phyloP scores from a whole-genome alignment of 2,888 invertebrate species.

The Xanthorhoe spadicearia region DNA sequence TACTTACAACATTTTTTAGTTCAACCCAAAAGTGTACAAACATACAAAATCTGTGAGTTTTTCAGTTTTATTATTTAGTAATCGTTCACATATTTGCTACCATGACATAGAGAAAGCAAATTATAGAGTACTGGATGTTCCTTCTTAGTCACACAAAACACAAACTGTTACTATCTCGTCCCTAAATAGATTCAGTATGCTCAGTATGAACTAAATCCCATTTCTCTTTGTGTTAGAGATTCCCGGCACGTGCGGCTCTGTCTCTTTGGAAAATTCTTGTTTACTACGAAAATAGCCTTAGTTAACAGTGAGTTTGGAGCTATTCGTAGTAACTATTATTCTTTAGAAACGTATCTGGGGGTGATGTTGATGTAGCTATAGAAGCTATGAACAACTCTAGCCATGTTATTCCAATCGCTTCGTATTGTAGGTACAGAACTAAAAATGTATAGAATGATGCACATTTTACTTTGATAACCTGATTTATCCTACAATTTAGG shows the following conservation, averaged over 20 bases:
- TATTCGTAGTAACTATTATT: slow-evolving; percentile 26
- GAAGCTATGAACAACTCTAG: not conserved
- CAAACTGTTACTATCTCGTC: slow-evolving; percentile 2
- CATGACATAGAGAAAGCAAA: not conserved
- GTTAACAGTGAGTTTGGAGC: slow-evolving; percentile 28
- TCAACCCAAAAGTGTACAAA: too few species aligned
- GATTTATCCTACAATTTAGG: too few species aligned
- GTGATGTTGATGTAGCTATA: not conserved
- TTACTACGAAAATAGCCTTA: slow-evolving; percentile 41
- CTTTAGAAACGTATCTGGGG: not conserved
- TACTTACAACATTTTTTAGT: too few species aligned
- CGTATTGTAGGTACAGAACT: too few species aligned
- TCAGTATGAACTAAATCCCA: slow-evolving; percentile 2
- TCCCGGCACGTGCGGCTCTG: slow-evolving; percentile 34
- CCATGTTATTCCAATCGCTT: not conserved
- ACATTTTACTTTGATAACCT: too few species aligned
- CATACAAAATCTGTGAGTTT: too few species aligned
- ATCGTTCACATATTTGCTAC: too few species aligned
- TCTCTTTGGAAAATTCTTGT: slow-evolving; percentile 41
- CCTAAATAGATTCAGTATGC: not conserved
- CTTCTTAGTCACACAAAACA: too few species aligned
- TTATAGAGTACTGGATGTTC: too few species aligned
- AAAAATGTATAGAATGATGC: too few species aligned
- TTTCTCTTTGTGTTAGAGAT: slow-evolving; percentile 18
- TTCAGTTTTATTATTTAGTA: too few species aligned